phyloP scores from a whole-genome alignment of 2,797 vertebrate species.

The Anas bernieri region DNA sequence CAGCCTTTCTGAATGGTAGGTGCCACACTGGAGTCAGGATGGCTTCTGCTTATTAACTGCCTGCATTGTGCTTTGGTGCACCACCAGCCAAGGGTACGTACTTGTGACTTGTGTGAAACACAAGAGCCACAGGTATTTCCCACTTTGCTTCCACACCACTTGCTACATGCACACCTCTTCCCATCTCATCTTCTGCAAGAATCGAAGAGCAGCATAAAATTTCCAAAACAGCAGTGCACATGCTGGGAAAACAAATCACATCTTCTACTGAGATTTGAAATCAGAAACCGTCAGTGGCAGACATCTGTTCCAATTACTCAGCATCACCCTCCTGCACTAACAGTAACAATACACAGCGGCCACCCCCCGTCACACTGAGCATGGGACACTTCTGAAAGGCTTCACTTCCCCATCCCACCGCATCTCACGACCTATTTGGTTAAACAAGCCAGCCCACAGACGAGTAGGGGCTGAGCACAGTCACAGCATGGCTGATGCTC shows the following conservation, averaged over 20 bases:
- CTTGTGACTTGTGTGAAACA: not conserved
- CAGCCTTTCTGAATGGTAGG: not conserved
- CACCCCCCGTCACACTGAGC: not conserved
- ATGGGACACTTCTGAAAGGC: not conserved
- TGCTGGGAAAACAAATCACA: not conserved
- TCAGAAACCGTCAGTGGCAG: not conserved
- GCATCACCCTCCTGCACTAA: not conserved
- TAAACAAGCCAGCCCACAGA: not conserved
- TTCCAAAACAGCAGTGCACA: not conserved
- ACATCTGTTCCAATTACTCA: not conserved
- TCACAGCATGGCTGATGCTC: not conserved
- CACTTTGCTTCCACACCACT: not conserved
- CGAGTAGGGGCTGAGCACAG: not conserved
- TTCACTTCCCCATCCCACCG: not conserved
- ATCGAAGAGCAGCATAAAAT: not conserved
- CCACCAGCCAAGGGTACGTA: not conserved
- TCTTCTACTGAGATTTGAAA: not conserved
- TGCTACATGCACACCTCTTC: not conserved
- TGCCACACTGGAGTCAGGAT: not conserved
- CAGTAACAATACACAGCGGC: not conserved
- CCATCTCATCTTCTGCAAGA: not conserved
- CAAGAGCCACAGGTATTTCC: not conserved
- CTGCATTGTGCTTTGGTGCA: not conserved
- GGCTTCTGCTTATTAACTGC: not conserved
- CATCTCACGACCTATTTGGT: not conserved